Percentiles rank a stretch among this genome's conserved stretches.
These are phyloP conservation scores for Oreochromis aureus DNA, from an alignment of 2,113 vertebrate genomes.

Conservation along the genomic window DNA sequence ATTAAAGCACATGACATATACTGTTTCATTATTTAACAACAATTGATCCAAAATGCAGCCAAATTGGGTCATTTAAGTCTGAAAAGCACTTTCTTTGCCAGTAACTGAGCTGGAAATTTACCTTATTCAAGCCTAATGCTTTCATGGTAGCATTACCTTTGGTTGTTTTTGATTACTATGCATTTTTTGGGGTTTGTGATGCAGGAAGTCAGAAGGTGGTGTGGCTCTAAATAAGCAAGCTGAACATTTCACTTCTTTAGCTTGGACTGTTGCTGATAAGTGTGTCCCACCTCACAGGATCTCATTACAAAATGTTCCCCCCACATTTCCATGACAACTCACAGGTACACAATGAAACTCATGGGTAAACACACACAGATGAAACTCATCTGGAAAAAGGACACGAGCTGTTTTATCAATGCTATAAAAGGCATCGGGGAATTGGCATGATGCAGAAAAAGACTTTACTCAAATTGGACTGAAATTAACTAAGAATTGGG, in stretches of 20 bases:
- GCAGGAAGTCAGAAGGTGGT: neutral
- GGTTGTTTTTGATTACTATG: neutral
- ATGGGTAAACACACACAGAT: neutral
- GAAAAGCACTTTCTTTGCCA: neutral
- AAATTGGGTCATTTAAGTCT: neutral
- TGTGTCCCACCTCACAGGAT: neutral
- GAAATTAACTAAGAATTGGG: neutral
- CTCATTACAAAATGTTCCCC: neutral
- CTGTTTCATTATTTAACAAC: neutral
- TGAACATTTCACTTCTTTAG: neutral
- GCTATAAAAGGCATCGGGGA: neutral
- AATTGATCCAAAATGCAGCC: neutral
- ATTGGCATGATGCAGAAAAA: neutral
- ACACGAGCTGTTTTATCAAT: neutral
- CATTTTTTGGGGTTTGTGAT: neutral
- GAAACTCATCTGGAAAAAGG: neutral
- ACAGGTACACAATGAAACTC: neutral
- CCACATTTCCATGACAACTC: neutral
- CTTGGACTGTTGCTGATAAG: neutral
- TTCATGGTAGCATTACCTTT: neutral
- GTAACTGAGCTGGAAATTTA: neutral
- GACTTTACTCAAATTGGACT: neutral
- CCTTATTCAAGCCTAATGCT: neutral
- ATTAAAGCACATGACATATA: neutral
- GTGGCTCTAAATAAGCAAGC: neutral